Percentiles rank a stretch among this genome's conserved stretches.
phyloP scores from a whole-genome alignment of 2,797 vertebrate species.

The Urophycis tenuis region DNA sequence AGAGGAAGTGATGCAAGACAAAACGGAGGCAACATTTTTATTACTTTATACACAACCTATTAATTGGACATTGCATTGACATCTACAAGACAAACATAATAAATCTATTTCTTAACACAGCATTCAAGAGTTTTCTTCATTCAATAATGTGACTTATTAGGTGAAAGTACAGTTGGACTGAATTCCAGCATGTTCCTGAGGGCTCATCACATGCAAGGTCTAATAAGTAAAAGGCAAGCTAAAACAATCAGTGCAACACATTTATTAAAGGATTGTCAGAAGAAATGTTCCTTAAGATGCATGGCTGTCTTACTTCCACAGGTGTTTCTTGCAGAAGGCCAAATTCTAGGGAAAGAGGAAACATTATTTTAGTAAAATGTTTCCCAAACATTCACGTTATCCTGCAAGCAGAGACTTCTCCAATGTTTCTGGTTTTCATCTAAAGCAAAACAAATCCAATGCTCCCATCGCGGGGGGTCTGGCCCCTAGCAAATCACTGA shows the following conservation, averaged over 20 bases:
- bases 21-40: neutral
- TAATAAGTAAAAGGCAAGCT: neutral
- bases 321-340: conserved; percentile 64
- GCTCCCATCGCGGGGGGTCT: neutral
- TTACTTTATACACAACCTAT: neutral
- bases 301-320: conserved; percentile 55
- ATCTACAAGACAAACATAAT: neutral
- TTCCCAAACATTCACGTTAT: neutral
- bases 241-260: neutral
- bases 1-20: neutral
- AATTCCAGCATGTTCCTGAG: no score
- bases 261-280: neutral
- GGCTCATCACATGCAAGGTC: neutral
- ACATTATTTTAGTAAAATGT: neutral
- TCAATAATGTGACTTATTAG: neutral
- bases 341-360: conserved; percentile 55
- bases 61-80: neutral
- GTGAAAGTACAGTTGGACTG: neutral
- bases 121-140: neutral
- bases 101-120: neutral
- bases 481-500: no score
- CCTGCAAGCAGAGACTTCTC: neutral
- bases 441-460: neutral
- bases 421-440: neutral
- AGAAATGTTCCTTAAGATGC: neutral